Percentiles rank a stretch among this genome's conserved stretches.
Conservation (phyloP, 1,140 invertebrate species). For the Agrilus planipennis region DNA sequence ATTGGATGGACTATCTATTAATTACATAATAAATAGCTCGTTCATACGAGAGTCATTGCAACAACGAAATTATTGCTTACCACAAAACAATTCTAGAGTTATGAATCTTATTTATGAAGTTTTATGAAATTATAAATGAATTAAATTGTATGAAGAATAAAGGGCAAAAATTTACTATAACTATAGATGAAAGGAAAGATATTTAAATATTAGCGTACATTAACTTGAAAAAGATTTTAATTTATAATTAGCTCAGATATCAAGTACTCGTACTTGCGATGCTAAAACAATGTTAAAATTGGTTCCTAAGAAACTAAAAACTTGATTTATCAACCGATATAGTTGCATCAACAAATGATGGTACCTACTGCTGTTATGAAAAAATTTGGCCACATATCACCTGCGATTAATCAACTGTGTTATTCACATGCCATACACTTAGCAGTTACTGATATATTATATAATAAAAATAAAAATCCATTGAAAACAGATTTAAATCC, state of each 20-base stretch:
- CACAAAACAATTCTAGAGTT: not conserved
- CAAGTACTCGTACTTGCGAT: not conserved
- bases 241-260: conserved; percentile 1
- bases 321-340: conserved; percentile 2
- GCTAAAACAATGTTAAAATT: conserved; percentile 4
- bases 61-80: too few relatives aligned
- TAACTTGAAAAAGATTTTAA: conserved; percentile 4
- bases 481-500: conserved; percentile 3
- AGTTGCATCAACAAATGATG: conserved; percentile 5
- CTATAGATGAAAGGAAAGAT: not conserved
- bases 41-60: too few relatives aligned
- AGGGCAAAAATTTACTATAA: conserved; percentile 3
- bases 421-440: conserved; percentile 6
- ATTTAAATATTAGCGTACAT: conserved; percentile 2
- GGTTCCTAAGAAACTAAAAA: not conserved
- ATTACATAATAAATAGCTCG: too few relatives aligned
- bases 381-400: conserved; percentile 4
- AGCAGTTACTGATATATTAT: conserved; percentile 9
- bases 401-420: conserved; percentile 6
- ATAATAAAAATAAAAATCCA: conserved; percentile 1
- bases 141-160: conserved; percentile 2
- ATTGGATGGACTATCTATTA: too few relatives aligned
- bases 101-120: not conserved
- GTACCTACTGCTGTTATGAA: conserved; percentile 10
- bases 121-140: conserved; percentile 4